Evolutionary conservation across 1,140 invertebrate species (phyloP), one percentile per base, ranked within the genome.

Genomic region (Leptopilina clavipes): DNA sequence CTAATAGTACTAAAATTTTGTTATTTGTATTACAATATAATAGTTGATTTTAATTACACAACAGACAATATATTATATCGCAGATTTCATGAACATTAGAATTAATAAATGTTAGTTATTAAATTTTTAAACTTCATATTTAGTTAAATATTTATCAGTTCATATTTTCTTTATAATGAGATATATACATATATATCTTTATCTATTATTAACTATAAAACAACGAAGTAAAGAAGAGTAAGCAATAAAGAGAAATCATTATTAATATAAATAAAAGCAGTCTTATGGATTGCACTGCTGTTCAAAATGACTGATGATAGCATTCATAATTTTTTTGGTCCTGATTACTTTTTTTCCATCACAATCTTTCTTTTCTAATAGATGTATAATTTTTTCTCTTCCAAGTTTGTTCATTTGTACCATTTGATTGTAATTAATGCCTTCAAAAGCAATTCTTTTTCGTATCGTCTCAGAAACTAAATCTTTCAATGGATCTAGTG

Each of bases 291-390:
- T 14, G n/a, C 14, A n/a, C 45, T 44, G 43, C 12, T 48, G 11
- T n/a, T 48, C 45, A 48, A 48, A 48, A 48, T 48, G 45, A 48
- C 45, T 48, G 12, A 48, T 48, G n/a, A 48, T 48, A n/a, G 45
- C 0, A 48, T n/a, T 48, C 45, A 48, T 48, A 14, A 48, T n/a
- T n/a, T 48, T 48, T 48, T 48, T 48, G 45, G 9, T 48, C 12
- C 45, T 48, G 3, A 48, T 48, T 1, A 48, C n/a, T 48, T 48
- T 48, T 48, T 48, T 48, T 48, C 45, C 45, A 48, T 48, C 45
- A 48, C 45, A 48, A 11, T 48, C 45, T 48, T 48, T 11, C n/a
- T 48, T 48, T 48, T 48, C 11, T 14, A 48, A 48, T 48, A 48
- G n/a, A 5, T 12, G 0, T 48, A 48, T 48, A 48, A 48, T 12